Base-by-base conservation (phyloP, 2,888 invertebrate genomes). In the Leistus spinibarbis region DNA sequence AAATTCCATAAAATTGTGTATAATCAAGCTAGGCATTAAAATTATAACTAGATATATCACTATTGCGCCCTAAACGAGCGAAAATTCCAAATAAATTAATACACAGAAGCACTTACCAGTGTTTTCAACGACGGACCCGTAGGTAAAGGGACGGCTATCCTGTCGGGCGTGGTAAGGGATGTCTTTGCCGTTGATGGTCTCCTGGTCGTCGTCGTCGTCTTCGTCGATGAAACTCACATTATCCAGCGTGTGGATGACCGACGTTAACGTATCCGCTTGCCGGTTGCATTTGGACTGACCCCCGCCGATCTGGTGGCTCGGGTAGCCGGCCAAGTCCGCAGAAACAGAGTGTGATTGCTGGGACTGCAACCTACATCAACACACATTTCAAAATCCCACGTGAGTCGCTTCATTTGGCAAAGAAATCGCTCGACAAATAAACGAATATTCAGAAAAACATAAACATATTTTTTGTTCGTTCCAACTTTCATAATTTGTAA, bases 161-260 rank as follows among this genome's bases (percentile, higher is more conserved):
- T 94, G 92, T 82, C 96, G 90, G 82, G 96, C 95, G 92, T 96
- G 96, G 87, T 96, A 96, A 80, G 96, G 96, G 85, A 95, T 95
- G 85, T 91, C 90, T 78, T 88, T 88, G 40, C 40, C 40, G 40
- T 40, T 40, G 13, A 40, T 40, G 7, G 40, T 40, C 40, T 40
- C 40, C 0, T 40, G 10, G 40, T 40, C 40, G 40, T 40, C 40
- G 40, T n/a, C n/a, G 79, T 88, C 88, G 83, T 83, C 81, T 84
- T 86, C 87, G 83, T 83, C 81, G 72, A 74, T 73, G 62, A 72
- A 70, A 66, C 76, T 76, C 54, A 66, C 70, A 69, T 71, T 84
- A 83, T 76, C 82, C 81, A 68, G 84, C 84, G 84, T 86, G 85
- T 80, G 86, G 85, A 81, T 81, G 85, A 71, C 84, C 82, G 76